These are phyloP conservation scores for Ephydatia muelleri DNA, from an alignment of 37 sponge, comb jelly and placozoan species.

Conservation along the genomic window DNA sequence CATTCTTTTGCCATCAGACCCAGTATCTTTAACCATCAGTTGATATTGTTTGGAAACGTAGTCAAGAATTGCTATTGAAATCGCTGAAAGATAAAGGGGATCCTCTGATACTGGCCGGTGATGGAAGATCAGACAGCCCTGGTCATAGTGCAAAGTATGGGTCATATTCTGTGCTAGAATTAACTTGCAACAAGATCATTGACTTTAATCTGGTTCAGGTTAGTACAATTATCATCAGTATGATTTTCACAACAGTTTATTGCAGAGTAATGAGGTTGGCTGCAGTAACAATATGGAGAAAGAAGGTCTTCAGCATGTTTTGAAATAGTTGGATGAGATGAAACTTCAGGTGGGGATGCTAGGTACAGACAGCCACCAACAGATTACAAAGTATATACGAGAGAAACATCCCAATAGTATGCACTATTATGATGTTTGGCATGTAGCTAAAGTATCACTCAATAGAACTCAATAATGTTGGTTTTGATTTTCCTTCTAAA, in stretches of 20 bases:
- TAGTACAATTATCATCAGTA: constrained; percentile 27
- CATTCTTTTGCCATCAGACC: too few relatives aligned
- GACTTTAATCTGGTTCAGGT: too few relatives aligned
- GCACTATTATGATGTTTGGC: constrained; percentile 64
- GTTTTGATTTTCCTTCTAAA: background rate
- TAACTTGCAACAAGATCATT: constrained; percentile 22
- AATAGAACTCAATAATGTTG: too few relatives aligned
- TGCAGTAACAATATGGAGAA: constrained; percentile 71
- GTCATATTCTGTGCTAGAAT: constrained; percentile 44
- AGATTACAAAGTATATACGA: too few relatives aligned
- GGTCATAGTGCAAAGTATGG: constrained; percentile 67
- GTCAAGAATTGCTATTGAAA: too few relatives aligned
- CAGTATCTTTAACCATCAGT: constrained; percentile 28
- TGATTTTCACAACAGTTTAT: background rate
- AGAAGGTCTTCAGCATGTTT: constrained; percentile 26
- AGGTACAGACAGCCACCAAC: too few relatives aligned
- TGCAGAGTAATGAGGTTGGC: too few relatives aligned
- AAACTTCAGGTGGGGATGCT: background rate
- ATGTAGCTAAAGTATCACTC: constrained; percentile 45
- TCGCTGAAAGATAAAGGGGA: too few relatives aligned
- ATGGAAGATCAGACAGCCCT: constrained; percentile 71
- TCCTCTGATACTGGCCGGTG: too few relatives aligned
- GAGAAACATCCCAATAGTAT: constrained; percentile 4
- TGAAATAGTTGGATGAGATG: constrained; percentile 11
- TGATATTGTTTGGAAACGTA: too few relatives aligned